These are phyloP conservation scores for Ctenoplectra terminalis DNA, from an alignment of 1,140 invertebrate species.

Conservation along the genomic window DNA sequence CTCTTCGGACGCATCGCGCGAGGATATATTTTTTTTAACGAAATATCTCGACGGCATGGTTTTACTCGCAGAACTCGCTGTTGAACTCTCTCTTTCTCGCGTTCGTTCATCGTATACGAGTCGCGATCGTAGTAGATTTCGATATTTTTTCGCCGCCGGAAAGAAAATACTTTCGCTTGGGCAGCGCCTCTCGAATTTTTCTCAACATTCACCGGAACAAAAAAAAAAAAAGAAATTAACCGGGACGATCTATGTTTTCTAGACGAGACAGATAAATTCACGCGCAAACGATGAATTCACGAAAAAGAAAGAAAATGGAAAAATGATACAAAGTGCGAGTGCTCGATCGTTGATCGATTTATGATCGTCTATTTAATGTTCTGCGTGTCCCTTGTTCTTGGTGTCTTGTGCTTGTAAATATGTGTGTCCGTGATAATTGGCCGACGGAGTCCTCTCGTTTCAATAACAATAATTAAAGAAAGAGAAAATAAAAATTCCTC, in stretches of 20 bases:
- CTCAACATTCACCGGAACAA: background rate
- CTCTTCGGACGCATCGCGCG: constrained; percentile 14
- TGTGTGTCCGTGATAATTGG: constrained; percentile 21
- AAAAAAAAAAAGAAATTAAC: background rate
- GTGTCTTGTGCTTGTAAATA: constrained; percentile 69
- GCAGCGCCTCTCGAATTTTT: background rate
- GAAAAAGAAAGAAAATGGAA: background rate
- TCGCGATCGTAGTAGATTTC: background rate
- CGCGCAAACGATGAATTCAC: background rate
- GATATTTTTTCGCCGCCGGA: background rate
- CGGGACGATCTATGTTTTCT: constrained; percentile 9
- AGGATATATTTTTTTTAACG: constrained; percentile 51
- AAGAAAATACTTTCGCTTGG: background rate
- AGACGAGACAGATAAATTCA: background rate
- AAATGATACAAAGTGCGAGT: constrained; percentile 1
- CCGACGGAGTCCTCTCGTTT: constrained; percentile 49
- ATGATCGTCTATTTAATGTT: constrained; percentile 67
- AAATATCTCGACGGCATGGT: constrained; percentile 24
- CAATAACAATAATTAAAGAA: background rate
- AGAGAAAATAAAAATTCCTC: constrained; percentile 9
- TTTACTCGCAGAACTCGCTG: constrained; percentile 48
- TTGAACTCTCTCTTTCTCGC: background rate
- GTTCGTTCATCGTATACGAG: constrained; percentile 2
- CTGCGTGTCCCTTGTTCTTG: constrained; percentile 71
- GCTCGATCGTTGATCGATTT: constrained; percentile 58